A percentile compares a stretch with the other conserved stretches of the same genome.
phyloP scores from a whole-genome alignment of 2,888 invertebrate genomes.

The Tryphoninae sp. region DNA sequence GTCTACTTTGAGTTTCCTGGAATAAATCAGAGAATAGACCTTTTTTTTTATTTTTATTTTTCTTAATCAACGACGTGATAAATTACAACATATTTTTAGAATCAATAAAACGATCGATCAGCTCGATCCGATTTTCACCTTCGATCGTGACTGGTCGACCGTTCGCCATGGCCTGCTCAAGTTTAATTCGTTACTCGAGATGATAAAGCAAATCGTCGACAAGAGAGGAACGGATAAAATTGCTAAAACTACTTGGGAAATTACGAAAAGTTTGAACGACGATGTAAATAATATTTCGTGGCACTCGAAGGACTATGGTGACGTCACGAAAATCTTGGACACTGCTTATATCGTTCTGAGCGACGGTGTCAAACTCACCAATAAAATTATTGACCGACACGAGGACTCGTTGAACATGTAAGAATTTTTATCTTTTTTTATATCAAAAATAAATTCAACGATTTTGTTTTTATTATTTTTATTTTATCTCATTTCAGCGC shows the following conservation, averaged over 20 bases:
- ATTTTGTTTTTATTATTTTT: background rate
- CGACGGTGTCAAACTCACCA: constrained; percentile 71
- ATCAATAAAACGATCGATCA: constrained; percentile 71
- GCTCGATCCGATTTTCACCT: constrained; percentile 71
- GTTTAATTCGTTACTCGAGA: constrained; percentile 70
- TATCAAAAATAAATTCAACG: background rate
- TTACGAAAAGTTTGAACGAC: constrained; percentile 60
- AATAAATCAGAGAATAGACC: background rate
- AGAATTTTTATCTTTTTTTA: constrained; percentile 51
- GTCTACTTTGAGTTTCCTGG: background rate
- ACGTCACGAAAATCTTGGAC: constrained; percentile 72
- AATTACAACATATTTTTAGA: constrained; percentile 63
- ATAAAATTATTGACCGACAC: constrained; percentile 70
- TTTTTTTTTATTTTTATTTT: constrained; percentile 12
- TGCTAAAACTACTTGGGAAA: constrained; percentile 52
- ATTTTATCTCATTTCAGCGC: constrained; percentile 71
- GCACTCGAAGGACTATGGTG: constrained; percentile 41
- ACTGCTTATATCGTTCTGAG: constrained; percentile 68
- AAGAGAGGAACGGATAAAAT: constrained; percentile 47
- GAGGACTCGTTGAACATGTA: constrained; percentile 70
- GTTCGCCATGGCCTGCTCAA: constrained; percentile 69
- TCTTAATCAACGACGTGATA: too few species aligned
- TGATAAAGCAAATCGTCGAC: constrained; percentile 66
- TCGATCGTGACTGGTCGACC: constrained; percentile 70
- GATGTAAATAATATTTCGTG: constrained; percentile 44